Evolutionary conservation across 2,797 vertebrate genomes (phyloP), one percentile per base, ranked within the genome.

Genomic region (Rhinatrema bivittatum): DNA sequence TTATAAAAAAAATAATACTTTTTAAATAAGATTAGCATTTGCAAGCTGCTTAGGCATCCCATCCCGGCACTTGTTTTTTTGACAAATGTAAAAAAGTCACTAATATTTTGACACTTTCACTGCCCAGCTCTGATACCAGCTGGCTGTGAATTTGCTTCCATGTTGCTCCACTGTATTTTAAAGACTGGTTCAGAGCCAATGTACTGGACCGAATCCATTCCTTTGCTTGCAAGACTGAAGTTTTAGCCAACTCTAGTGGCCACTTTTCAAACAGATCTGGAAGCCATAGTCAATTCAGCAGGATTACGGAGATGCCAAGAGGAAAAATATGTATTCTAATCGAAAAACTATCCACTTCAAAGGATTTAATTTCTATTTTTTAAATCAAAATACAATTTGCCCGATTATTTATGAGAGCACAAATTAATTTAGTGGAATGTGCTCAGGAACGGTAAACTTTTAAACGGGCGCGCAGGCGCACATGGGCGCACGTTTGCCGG

Each of bases 141-240:
- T 94, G 93, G 92, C 91, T 93, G 88, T 75, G 78, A 95, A 90
- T 84, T 78, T 68, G 66, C 59, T 80, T 78, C 65, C 68, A 81
- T 75, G 83, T 84, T 82, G 82, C 85, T 81, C 80, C 73, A 69
- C 74, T 81, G 71, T 81, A 79, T 86, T 81, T 83, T 82, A 81
- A 86, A 85, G 89, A 91, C 90, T 94, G 91, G 91, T 86, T 76
- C 70, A 67, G 56, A 81, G 91, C 91, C 93, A 95, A 87, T 78
- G 71, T 71, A 85, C 88, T 93, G 92, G 91, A 92, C 76, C 59
- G 30, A 48, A 66, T 90, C 91, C 92, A 91, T 79, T 63, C 74
- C 78, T 76, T 84, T 71, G 79, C 82, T 82, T 85, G 77, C 71
- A 81, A 81, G 71, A 81, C 60, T 77, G 74, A 77, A 78, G 67